Percentiles rank a stretch among this genome's conserved stretches.
These are phyloP conservation scores for Albula glossodonta DNA, from an alignment of 2,113 vertebrate genomes.

Conservation along the genomic window DNA sequence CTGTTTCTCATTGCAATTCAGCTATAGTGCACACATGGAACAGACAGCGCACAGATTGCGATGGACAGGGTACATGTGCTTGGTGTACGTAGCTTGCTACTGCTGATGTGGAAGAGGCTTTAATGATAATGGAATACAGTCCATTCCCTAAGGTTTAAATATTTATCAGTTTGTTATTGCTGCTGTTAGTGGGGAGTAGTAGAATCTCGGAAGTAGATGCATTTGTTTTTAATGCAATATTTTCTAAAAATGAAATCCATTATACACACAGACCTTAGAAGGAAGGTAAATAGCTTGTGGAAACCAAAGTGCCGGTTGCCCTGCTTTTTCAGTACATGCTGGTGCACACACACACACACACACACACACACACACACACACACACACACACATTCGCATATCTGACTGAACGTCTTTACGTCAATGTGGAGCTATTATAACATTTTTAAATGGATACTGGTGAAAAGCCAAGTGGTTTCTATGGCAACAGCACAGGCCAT, in stretches of 20 bases:
- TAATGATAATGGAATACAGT: not conserved
- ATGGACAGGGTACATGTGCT: not conserved
- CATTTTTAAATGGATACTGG: constrained; percentile 5
- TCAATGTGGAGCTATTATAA: constrained; percentile 6
- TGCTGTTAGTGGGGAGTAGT: not conserved
- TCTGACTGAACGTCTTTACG: not conserved
- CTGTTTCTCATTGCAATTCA: not conserved
- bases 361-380: too few relatives aligned
- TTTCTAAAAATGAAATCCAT: not conserved
- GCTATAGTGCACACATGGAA: not conserved
- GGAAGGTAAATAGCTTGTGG: not conserved
- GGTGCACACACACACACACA: too few relatives aligned
- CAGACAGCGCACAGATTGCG: not conserved
- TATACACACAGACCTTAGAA: not conserved
- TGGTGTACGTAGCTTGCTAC: not conserved
- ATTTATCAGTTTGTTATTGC: not conserved
- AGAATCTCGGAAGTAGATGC: not conserved
- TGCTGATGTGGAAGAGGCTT: not conserved
- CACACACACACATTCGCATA: too few relatives aligned
- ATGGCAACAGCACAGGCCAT: constrained; percentile 21
- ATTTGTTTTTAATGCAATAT: not conserved
- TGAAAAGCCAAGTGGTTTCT: constrained; percentile 11
- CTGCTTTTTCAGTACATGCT: not conserved
- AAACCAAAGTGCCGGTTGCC: not conserved
- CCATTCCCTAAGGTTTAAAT: not conserved